Evolutionary conservation across 2,888 invertebrate species (phyloP).

Genomic region (Anoplius nigerrimus): DNA sequence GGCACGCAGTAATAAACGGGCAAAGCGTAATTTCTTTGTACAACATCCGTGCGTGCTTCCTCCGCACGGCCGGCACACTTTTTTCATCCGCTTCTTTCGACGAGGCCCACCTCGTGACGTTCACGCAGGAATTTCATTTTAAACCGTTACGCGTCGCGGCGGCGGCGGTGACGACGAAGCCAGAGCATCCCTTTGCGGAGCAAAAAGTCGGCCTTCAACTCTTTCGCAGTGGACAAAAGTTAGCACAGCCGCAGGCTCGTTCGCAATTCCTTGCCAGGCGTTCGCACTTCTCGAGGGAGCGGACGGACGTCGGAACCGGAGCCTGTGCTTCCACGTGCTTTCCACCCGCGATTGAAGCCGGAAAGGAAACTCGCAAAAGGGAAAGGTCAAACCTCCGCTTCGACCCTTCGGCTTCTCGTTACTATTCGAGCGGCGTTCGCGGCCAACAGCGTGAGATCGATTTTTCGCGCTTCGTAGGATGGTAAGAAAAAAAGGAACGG

Average conservation of each 20-base stretch:
- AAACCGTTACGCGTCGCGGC: slow-evolving; percentile 1
- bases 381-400: slow-evolving; percentile 11
- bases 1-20: neutral
- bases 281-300: slow-evolving; percentile 15
- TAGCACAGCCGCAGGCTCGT: neutral
- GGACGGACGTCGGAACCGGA: too few species aligned
- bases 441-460: too few species aligned
- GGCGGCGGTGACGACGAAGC: too few species aligned
- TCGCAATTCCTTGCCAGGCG: too few species aligned
- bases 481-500: too few species aligned
- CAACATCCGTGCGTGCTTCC: neutral
- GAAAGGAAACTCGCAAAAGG: slow-evolving; percentile 10
- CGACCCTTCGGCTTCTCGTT: neutral
- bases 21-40: neutral
- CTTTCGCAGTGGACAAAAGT: slow-evolving; percentile 14
- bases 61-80: slow-evolving; percentile 6
- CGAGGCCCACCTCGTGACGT: slow-evolving; percentile 13
- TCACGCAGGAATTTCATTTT: slow-evolving; percentile 23
- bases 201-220: neutral
- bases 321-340: slow-evolving; percentile 13
- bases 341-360: slow-evolving; percentile 17
- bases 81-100: slow-evolving; percentile 21
- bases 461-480: too few species aligned
- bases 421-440: neutral
- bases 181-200: too few species aligned